phyloP scores from a whole-genome alignment of 2,888 invertebrate genomes.

The Cephus rjabovi region DNA sequence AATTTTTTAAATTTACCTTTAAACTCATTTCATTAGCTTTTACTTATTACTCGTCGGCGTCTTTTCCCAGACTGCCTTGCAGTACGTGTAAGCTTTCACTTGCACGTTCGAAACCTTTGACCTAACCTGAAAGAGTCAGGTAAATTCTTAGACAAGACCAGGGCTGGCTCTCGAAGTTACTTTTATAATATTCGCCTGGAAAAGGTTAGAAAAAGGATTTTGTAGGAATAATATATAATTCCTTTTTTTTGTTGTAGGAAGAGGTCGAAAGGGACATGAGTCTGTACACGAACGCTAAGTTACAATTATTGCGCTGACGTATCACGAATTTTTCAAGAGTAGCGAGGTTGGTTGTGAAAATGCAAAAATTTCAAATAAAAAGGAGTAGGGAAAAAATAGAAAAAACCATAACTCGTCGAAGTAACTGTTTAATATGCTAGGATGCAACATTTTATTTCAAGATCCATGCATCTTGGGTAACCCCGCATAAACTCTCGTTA shows the following conservation, averaged over 20 bases:
- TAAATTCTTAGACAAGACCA: slow-evolving; percentile 14
- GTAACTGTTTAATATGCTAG: background rate
- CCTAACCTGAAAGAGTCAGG: slow-evolving; percentile 8
- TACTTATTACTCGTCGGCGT: too few species aligned
- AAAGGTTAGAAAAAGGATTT: slow-evolving; percentile 37
- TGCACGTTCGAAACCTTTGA: too few species aligned
- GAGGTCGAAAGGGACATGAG: background rate
- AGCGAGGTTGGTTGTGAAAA: background rate
- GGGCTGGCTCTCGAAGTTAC: slow-evolving; percentile 10
- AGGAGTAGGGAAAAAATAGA: background rate
- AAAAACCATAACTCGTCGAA: background rate
- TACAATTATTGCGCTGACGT: background rate
- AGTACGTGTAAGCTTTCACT: too few species aligned
- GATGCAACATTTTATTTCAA: background rate
- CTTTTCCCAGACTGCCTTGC: too few species aligned
- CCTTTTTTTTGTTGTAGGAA: background rate
- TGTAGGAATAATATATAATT: slow-evolving; percentile 25
- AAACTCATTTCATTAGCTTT: background rate
- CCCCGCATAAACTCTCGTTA: background rate
- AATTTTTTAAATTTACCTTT: background rate
- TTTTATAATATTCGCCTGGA: slow-evolving; percentile 28
- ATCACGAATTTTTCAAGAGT: background rate
- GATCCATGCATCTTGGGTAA: background rate
- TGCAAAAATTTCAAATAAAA: background rate
- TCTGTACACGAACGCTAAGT: background rate